Percentiles rank a stretch among this genome's conserved stretches.
Evolutionary conservation across 2,888 invertebrate genomes (phyloP).

Genomic region (Drosophila recens): DNA sequence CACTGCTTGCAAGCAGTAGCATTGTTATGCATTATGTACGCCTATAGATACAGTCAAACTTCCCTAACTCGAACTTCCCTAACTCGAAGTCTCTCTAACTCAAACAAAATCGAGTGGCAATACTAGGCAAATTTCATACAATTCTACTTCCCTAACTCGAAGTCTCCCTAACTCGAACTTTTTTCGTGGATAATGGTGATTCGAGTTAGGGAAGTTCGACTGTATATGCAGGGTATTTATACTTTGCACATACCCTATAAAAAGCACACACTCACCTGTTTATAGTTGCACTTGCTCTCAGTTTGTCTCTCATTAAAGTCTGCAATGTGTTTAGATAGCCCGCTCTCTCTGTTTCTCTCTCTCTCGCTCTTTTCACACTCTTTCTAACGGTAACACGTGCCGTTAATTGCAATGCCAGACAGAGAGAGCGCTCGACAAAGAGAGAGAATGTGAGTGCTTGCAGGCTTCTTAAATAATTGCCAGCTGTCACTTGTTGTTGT

Average conservation of each 20-base stretch:
- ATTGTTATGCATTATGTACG: not conserved
- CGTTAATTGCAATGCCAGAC: slow-evolving; percentile 58
- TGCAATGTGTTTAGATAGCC: slow-evolving; percentile 16
- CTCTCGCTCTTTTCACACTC: slow-evolving; percentile 22
- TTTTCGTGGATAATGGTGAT: no score
- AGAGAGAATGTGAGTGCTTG: slow-evolving; percentile 13
- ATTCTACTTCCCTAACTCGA: no score
- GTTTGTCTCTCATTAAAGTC: slow-evolving; percentile 10
- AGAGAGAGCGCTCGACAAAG: slow-evolving; percentile 8
- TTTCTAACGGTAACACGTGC: slow-evolving; percentile 68
- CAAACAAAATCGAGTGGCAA: no score
- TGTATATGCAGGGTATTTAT: not conserved
- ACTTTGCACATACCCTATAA: not conserved
- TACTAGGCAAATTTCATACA: no score
- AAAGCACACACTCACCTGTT: not conserved
- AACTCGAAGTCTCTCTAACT: no score
- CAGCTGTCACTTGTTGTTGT: slow-evolving; percentile 34
- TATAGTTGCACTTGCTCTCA: slow-evolving; percentile 35
- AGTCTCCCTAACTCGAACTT: no score
- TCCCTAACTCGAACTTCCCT: no score
- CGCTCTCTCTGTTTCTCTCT: slow-evolving; percentile 18
- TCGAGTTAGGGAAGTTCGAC: no score
- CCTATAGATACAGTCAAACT: no score
- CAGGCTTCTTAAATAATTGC: slow-evolving; percentile 53
- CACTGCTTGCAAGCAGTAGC: not conserved